Evolutionary conservation across 1,140 invertebrate genomes (phyloP).

Genomic region (Rhyzopertha dominica): DNA sequence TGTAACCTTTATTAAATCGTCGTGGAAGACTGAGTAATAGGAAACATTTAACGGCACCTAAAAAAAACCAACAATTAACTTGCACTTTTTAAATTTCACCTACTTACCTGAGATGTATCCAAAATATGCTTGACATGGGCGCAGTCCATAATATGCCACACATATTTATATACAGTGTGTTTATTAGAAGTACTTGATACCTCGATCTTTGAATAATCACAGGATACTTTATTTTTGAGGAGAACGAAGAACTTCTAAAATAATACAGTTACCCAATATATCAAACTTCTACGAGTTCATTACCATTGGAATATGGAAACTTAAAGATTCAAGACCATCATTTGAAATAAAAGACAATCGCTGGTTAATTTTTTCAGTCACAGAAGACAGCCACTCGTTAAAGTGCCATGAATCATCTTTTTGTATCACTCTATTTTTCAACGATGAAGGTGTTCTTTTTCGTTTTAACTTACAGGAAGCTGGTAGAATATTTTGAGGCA

Average conservation of each 20-base stretch:
- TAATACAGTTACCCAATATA: slow-evolving; percentile 13
- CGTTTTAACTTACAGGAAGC: not conserved
- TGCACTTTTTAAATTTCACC: slow-evolving; percentile 34
- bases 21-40: no score
- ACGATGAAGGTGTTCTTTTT: slow-evolving; percentile 8
- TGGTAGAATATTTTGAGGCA: slow-evolving; percentile 6
- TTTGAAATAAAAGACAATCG: slow-evolving; percentile 73
- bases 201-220: slow-evolving; percentile 59
- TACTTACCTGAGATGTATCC: slow-evolving; percentile 59
- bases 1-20: slow-evolving; percentile 27
- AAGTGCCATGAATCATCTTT: slow-evolving; percentile 48
- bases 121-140: slow-evolving; percentile 72
- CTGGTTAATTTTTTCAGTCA: slow-evolving; percentile 73
- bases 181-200: slow-evolving; percentile 49
- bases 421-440: slow-evolving; percentile 14
- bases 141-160: slow-evolving; percentile 71
- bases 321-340: slow-evolving; percentile 65
- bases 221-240: slow-evolving; percentile 63
- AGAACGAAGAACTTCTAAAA: slow-evolving; percentile 64
- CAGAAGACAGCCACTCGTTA: slow-evolving; percentile 64
- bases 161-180: slow-evolving; percentile 69
- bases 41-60: no score
- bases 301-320: slow-evolving; percentile 66
- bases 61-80: slow-evolving; percentile 33
- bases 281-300: slow-evolving; percentile 8